Base-by-base conservation (phyloP, 2,113 vertebrate genomes). In the Podocnemis expansa region DNA sequence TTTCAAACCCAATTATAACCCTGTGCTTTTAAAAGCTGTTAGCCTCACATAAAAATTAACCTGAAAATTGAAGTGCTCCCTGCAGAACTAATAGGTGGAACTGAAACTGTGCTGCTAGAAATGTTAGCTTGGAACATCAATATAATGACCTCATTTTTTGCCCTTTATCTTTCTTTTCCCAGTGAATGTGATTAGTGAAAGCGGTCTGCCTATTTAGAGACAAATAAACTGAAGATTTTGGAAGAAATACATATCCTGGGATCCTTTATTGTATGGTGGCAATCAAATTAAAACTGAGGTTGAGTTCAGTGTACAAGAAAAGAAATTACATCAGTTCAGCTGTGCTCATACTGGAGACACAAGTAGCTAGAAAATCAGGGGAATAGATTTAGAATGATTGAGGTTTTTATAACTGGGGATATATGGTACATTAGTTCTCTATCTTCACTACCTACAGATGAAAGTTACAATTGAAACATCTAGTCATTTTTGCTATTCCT, bases 31-130 rank as follows among this genome's bases (percentile, higher is more conserved):
- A 93, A 93, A 96, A 91, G n/a, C 63, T 17, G 3, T 85, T 95
- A 87, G 55, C 86, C 89, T 93, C 84, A 84, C 56, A 78, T 93
- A 85, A 91, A 86, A 93, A 43, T 51, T 82, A 97, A 84, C 93
- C 86, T 94, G 88, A 93, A 90, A 96, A 94, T 91, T 87, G 43
- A 89, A 95, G 89, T 80, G 38, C 56, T 96, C 63, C 73, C 84
- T 85, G 90, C 87, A 95, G 88, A 91, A 95, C 75, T 82, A 92
- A 24, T 58, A 82, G 80, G 86, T 89, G 89, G 88, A 93, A 89
- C 41, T 54, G 91, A 27, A 90, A 94, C 54, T 43, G 49, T 41
- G 90, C 94, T 97, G 78, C 82, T 10, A 21, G 93, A 93, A 81
- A 78, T 88, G 55, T 60, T 93, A 0, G 0, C 58, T 81, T 89